Evolutionary conservation across 35 echinoderm and acorn worm species (phyloP).

Genomic region (Ophiothrix spiculata): DNA sequence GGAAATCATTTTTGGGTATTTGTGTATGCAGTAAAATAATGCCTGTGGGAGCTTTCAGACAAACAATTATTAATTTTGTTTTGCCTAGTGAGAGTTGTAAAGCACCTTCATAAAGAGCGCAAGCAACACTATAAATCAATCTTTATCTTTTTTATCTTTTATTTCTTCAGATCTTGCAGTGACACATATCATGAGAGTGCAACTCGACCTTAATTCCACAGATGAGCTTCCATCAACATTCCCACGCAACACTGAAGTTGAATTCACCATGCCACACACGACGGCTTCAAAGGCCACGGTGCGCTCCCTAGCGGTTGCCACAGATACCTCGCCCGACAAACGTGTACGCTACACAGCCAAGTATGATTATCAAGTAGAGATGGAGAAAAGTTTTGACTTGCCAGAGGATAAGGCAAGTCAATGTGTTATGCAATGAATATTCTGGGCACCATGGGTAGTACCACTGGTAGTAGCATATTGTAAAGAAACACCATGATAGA

Average conservation of each 20-base stretch:
- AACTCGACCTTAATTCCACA: slow-evolving; percentile 46
- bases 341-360: slow-evolving; percentile 63
- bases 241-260: slow-evolving; percentile 51
- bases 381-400: slow-evolving; percentile 32
- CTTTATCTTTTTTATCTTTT: neutral
- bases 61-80: too few relatives aligned
- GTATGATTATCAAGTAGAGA: slow-evolving; percentile 85
- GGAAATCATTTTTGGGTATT: too few relatives aligned
- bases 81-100: neutral
- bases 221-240: slow-evolving; percentile 41
- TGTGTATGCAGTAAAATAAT: too few relatives aligned
- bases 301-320: slow-evolving; percentile 74
- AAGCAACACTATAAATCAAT: too few relatives aligned
- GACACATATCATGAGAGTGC: slow-evolving; percentile 81
- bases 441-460: neutral
- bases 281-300: slow-evolving; percentile 84
- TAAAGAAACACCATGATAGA: neutral
- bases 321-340: slow-evolving; percentile 71
- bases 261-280: slow-evolving; percentile 82
- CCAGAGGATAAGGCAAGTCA: neutral
- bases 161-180: slow-evolving; percentile 49
- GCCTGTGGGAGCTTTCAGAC: too few relatives aligned
- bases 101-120: neutral
- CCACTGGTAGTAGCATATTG: too few relatives aligned
- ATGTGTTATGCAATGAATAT: neutral